phyloP scores from a whole-genome alignment of 2,888 invertebrate species.

The Hydriomena furcata region DNA sequence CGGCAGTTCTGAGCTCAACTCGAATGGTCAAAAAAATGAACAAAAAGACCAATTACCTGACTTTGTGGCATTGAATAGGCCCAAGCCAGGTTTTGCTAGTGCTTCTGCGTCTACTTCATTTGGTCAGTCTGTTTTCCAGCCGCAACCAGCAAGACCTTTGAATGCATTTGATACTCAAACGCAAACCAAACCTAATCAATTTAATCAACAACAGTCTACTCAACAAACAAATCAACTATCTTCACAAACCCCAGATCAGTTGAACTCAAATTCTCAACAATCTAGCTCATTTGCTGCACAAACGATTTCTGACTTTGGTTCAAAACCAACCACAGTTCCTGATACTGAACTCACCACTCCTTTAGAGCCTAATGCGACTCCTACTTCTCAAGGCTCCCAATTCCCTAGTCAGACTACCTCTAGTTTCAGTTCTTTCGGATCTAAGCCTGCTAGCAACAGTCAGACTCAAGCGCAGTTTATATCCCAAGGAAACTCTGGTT shows the following conservation, averaged over 20 bases:
- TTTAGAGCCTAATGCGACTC: slow-evolving; percentile 42
- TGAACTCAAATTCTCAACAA: slow-evolving; percentile 14
- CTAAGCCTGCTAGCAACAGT: slow-evolving; percentile 10
- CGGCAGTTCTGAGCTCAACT: background rate
- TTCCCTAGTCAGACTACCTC: slow-evolving; percentile 18
- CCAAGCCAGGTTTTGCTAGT: slow-evolving; percentile 19
- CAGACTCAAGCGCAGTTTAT: slow-evolving; percentile 16
- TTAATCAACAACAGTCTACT: slow-evolving; percentile 14
- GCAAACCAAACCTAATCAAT: slow-evolving; percentile 27
- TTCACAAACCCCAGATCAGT: slow-evolving; percentile 12
- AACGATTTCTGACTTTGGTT: background rate
- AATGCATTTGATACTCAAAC: slow-evolving; percentile 23
- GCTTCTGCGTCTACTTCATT: slow-evolving; percentile 23
- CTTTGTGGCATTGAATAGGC: slow-evolving; percentile 4
- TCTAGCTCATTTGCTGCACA: slow-evolving; percentile 6
- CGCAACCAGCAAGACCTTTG: slow-evolving; percentile 14
- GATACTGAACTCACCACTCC: slow-evolving; percentile 56
- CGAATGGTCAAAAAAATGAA: slow-evolving; percentile 1
- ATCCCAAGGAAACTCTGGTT: slow-evolving; percentile 16
- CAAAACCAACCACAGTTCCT: slow-evolving; percentile 38
- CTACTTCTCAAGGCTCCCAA: slow-evolving; percentile 22
- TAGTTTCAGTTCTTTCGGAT: slow-evolving; percentile 14
- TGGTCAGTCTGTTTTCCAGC: background rate
- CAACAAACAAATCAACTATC: slow-evolving; percentile 28
- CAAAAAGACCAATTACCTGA: slow-evolving; percentile 8